Conservation (phyloP, 2,888 invertebrate species). For the Portevinia maculata region DNA sequence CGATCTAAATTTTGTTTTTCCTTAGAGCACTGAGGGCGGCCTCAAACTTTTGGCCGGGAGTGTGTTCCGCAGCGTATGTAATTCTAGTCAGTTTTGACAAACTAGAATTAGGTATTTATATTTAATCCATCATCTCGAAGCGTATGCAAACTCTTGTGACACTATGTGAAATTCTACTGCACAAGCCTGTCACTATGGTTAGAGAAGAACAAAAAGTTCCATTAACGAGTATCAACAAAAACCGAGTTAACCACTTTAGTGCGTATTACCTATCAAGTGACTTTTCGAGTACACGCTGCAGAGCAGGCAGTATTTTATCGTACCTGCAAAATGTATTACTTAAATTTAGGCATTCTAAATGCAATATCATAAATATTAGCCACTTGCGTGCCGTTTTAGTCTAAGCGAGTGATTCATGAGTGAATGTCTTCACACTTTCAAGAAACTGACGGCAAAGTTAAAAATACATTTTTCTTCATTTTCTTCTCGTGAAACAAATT, state of each 20-base stretch:
- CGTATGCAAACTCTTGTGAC: slow-evolving; percentile 8
- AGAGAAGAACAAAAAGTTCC: not conserved
- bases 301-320: not conserved
- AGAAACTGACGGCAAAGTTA: slow-evolving; percentile 78
- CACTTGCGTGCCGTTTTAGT: slow-evolving; percentile 33
- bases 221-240: slow-evolving; percentile 32
- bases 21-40: too few species aligned
- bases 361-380: not conserved
- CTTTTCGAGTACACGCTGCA: not conserved
- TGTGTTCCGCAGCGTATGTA: too few species aligned
- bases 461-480: slow-evolving; percentile 79
- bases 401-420: slow-evolving; percentile 46
- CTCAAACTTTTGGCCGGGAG: too few species aligned
- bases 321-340: not conserved
- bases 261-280: not conserved
- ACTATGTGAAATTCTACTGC: slow-evolving; percentile 33
- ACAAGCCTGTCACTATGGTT: slow-evolving; percentile 24
- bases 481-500: slow-evolving; percentile 49
- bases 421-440: slow-evolving; percentile 55
- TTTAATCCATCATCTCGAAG: not conserved
- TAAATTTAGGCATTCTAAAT: not conserved
- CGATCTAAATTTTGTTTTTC: too few species aligned
- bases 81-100: too few species aligned
- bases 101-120: too few species aligned
- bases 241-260: slow-evolving; percentile 34